Percentiles rank a stretch among this genome's conserved stretches.
These are phyloP conservation scores for Sparidentex hasta DNA, from an alignment of 2,797 vertebrate species.

Conservation along the genomic window DNA sequence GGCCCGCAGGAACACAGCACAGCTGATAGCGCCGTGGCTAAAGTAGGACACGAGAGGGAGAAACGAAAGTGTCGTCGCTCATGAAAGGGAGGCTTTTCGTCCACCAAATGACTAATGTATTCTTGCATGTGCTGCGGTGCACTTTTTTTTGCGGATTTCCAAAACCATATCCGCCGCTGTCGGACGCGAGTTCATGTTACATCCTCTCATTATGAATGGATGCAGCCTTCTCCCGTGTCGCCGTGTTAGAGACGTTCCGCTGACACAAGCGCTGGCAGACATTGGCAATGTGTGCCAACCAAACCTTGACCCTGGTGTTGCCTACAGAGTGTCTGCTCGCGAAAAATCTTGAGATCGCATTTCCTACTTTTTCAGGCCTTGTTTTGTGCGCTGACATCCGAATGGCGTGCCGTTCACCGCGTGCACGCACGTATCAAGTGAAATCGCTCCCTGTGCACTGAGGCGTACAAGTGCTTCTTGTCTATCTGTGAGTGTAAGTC, in stretches of 20 bases:
- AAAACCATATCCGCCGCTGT: constrained; percentile 24
- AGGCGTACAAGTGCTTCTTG: constrained; percentile 44
- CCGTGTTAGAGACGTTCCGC: constrained; percentile 48
- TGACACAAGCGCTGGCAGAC: constrained; percentile 55
- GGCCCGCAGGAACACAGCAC: constrained; percentile 41
- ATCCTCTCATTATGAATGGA: constrained; percentile 73
- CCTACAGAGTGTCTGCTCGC: constrained; percentile 69
- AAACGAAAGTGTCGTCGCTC: constrained; percentile 40
- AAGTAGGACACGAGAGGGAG: constrained; percentile 20
- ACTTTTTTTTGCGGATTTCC: constrained; percentile 36
- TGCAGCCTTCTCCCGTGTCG: constrained; percentile 67
- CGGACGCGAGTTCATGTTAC: constrained; percentile 59
- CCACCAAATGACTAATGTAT: constrained; percentile 17
- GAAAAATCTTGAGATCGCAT: constrained; percentile 58
- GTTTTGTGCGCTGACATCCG: constrained; percentile 38
- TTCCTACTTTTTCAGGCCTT: constrained; percentile 35
- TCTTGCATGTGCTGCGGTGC: constrained; percentile 28
- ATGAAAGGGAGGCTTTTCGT: constrained; percentile 31
- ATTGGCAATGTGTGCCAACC: constrained; percentile 59
- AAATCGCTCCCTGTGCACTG: constrained; percentile 19
- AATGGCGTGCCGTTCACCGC: constrained; percentile 7
- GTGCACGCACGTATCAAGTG: constrained; percentile 6
- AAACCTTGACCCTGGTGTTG: constrained; percentile 62
- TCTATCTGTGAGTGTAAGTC: constrained; percentile 19
- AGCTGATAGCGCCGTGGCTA: constrained; percentile 35